phyloP scores from a whole-genome alignment of 2,797 vertebrate species.

The Tokudaia muenninki region DNA sequence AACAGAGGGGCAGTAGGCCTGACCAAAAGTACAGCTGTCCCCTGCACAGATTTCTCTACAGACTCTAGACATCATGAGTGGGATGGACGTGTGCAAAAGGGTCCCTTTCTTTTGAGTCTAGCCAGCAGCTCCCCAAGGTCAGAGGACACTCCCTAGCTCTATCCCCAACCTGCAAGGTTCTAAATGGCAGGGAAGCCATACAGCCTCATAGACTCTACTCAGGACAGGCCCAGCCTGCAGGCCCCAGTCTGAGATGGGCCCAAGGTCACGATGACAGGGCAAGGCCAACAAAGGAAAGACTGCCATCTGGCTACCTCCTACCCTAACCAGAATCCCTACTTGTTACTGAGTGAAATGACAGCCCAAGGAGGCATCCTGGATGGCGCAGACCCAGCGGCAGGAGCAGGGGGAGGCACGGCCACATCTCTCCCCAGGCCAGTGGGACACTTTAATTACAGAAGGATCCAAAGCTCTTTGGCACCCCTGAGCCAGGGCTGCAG shows the following conservation, averaged over 20 bases:
- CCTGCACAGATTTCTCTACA: background rate
- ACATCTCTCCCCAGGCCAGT: background rate
- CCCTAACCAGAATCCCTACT: background rate
- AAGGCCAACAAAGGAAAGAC: background rate
- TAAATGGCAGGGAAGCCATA: background rate
- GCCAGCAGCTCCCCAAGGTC: background rate
- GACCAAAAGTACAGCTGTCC: background rate
- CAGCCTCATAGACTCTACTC: background rate
- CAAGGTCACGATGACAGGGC: background rate
- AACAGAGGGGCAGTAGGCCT: background rate
- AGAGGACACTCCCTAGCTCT: background rate
- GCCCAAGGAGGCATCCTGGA: background rate
- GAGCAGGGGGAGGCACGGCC: background rate
- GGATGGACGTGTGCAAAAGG: background rate
- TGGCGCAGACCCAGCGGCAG: background rate
- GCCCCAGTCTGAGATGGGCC: background rate
- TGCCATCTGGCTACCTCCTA: background rate
- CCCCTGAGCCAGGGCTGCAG: background rate
- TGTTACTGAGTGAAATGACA: background rate
- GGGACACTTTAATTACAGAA: background rate
- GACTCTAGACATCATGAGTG: background rate
- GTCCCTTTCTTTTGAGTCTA: background rate
- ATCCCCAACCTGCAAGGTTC: background rate
- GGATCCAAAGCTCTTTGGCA: background rate
- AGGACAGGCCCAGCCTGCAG: background rate